These are phyloP conservation scores for Nothobranchius furzeri DNA, from an alignment of 2,113 vertebrate genomes.

Conservation along the genomic window DNA sequence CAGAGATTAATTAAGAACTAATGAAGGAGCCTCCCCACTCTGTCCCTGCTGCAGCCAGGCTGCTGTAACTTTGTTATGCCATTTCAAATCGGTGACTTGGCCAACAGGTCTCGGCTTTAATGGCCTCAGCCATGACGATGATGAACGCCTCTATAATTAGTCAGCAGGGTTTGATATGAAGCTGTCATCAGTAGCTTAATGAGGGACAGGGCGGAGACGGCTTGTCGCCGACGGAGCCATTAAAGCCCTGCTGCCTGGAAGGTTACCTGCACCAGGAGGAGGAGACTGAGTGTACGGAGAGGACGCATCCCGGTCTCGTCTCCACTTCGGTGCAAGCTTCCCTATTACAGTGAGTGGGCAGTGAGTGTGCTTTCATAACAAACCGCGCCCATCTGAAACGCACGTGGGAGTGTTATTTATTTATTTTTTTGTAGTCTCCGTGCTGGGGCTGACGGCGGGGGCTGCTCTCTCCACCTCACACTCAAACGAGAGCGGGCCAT, in stretches of 20 bases:
- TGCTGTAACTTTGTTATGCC: slow-evolving; percentile 43
- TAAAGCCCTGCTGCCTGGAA: slow-evolving; percentile 54
- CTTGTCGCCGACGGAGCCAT: slow-evolving; percentile 36
- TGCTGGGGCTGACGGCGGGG: slow-evolving; percentile 23
- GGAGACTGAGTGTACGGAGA: background rate
- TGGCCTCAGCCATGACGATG: slow-evolving; percentile 50
- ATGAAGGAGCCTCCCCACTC: slow-evolving; percentile 36
- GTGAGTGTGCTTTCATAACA: slow-evolving; percentile 20
- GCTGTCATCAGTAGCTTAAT: slow-evolving; percentile 55
- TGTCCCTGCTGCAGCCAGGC: slow-evolving; percentile 19
- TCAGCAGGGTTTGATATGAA: slow-evolving; percentile 44
- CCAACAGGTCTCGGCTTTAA: slow-evolving; percentile 42
- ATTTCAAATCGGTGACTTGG: slow-evolving; percentile 43
- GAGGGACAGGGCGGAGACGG: slow-evolving; percentile 47
- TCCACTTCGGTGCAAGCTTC: background rate
- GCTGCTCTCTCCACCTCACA: slow-evolving; percentile 35
- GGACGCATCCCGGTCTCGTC: background rate
- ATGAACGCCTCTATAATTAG: slow-evolving; percentile 57
- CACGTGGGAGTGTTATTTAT: slow-evolving; percentile 44
- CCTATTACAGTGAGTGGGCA: slow-evolving; percentile 3
- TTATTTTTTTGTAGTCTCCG: slow-evolving; percentile 8
- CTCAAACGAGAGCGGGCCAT: slow-evolving; percentile 52
- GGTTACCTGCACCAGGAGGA: slow-evolving; percentile 42
- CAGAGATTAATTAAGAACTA: slow-evolving; percentile 63
- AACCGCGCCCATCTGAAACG: slow-evolving; percentile 17